Conservation (phyloP, 2,797 vertebrate genomes). For the Ptychobarbus kaznakovi region DNA sequence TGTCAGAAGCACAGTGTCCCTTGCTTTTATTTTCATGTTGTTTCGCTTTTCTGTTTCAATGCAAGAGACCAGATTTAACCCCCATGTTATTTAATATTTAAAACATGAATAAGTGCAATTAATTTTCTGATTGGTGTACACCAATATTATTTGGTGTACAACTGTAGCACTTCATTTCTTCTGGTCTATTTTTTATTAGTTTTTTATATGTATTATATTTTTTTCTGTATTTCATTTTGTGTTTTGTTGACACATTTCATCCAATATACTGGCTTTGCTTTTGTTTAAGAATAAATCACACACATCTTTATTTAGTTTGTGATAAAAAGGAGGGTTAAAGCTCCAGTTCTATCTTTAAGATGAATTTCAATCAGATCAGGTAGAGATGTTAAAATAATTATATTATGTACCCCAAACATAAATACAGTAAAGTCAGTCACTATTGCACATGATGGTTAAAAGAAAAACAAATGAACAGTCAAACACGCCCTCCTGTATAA, state of each 20-base stretch:
- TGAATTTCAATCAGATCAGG: background rate
- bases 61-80: background rate
- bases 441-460: background rate
- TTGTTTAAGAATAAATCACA: background rate
- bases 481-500: background rate
- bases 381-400: background rate
- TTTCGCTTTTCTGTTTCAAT: background rate
- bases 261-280: background rate
- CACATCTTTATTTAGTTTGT: background rate
- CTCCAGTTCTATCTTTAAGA: background rate
- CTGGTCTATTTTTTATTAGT: too few species aligned
- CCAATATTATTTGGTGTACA: background rate
- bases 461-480: background rate
- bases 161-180: background rate
- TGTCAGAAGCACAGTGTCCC: slow-evolving; percentile 17
- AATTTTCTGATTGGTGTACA: too few species aligned
- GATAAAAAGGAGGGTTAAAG: background rate
- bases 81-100: background rate
- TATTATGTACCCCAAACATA: background rate
- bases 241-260: background rate
- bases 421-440: background rate
- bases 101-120: too few species aligned
- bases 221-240: background rate
- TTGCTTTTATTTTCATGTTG: background rate
- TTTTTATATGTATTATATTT: background rate